Conservation (phyloP, 2,888 invertebrate species). For the Lasioglossum zephyrum region DNA sequence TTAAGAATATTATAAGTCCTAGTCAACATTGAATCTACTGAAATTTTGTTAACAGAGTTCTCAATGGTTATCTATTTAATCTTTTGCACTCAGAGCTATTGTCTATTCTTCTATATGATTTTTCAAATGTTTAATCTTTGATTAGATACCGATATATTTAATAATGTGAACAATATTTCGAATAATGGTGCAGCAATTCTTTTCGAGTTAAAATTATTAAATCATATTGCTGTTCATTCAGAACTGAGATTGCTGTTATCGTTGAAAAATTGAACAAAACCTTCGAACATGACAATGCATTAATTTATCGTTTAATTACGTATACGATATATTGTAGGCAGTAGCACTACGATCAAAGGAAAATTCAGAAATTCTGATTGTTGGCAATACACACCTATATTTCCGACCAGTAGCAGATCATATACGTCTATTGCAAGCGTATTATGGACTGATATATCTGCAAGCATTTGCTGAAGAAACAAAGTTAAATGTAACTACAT, state of each 20-base stretch:
- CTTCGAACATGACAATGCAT: background rate
- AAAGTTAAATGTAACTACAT: constrained; percentile 78
- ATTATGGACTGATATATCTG: constrained; percentile 90
- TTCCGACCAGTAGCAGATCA: constrained; percentile 97
- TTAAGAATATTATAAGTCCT: background rate
- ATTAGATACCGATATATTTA: too few relatives aligned
- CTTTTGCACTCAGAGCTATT: too few relatives aligned
- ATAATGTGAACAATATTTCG: too few relatives aligned
- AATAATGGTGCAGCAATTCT: too few relatives aligned
- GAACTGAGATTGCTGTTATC: background rate
- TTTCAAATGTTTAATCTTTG: too few relatives aligned
- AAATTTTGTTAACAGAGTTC: too few relatives aligned
- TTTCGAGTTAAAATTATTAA: too few relatives aligned
- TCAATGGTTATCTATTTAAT: too few relatives aligned
- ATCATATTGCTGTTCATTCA: too few relatives aligned
- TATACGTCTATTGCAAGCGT: constrained; percentile 94
- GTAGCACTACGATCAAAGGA: constrained; percentile 87
- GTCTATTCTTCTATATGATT: too few relatives aligned
- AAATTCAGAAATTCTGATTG: constrained; percentile 87
- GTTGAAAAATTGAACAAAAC: background rate
- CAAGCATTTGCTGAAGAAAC: constrained; percentile 86
- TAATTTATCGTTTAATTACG: background rate
- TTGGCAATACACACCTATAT: constrained; percentile 96
- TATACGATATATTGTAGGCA: constrained; percentile 77
- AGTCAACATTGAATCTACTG: background rate